Evolutionary conservation across 2,113 vertebrate genomes (phyloP), one percentile per base, ranked within the genome.

Genomic region (Neoarius graeffei): DNA sequence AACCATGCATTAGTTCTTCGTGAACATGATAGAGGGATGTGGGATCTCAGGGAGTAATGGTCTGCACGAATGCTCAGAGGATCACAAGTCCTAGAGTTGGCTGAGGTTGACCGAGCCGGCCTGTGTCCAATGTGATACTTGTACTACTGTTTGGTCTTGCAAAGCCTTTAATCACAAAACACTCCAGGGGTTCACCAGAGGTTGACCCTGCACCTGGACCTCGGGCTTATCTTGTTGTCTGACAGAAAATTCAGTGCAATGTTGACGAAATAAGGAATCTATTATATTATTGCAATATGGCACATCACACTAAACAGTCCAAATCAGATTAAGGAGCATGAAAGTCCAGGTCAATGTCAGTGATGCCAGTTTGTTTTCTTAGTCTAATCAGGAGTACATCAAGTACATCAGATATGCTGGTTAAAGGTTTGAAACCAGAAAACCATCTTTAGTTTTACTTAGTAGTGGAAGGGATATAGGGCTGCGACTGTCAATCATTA

Each of bases 141-240:
- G 57, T 82, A 48, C 57, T 48, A 62, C 19, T 48, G 11, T 20
- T 42, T 14, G 27, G 19, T 48, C 35, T 42, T 62, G n/a, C n/a
- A 84, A 84, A 71, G 66, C 48, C 82, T 69, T 84, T 84, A 84
- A 84, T 84, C 82, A 25, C 15, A 4, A 69, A 71, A 27, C n/a
- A 56, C 48, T 84, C 66, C 50, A 35, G n/a, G 50, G 50, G 50
- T 71, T 69, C 52, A 27, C 66, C 30, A 23, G 23, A 71, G 66
- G 4, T 48, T 71, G 66, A 71, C 66, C 27, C n/a, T 54, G 3
- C 13, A 50, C 62, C 42, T 25, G 10, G 62, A 66, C 82, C 48
- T 27, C 9, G 15, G 13, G 23, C 48, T 52, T 66, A 25, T 71
- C 83, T 84, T 62, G 14, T 17, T 54, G 13, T 42, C 19, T 11